These are phyloP conservation scores for Meandrusa payeni DNA, from an alignment of 2,888 invertebrate genomes.

Conservation along the genomic window DNA sequence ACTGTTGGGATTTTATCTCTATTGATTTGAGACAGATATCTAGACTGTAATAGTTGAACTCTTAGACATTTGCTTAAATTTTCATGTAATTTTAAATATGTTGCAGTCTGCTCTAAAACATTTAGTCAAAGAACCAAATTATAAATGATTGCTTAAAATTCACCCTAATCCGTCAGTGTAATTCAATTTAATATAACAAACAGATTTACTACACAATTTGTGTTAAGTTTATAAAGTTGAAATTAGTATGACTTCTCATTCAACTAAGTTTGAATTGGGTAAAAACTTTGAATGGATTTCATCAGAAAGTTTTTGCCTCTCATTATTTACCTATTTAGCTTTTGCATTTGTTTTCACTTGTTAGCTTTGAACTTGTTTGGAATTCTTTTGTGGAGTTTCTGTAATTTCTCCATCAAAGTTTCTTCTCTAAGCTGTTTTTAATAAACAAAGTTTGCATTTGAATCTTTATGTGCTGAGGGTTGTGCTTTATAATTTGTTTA, in stretches of 20 bases:
- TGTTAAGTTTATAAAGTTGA: slow-evolving; percentile 52
- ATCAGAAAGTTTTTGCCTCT: slow-evolving; percentile 58
- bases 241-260: slow-evolving; percentile 34
- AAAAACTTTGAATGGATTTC: slow-evolving; percentile 62
- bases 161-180: slow-evolving; percentile 8
- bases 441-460: slow-evolving; percentile 22
- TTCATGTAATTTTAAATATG: no score
- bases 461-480: slow-evolving; percentile 2
- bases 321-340: slow-evolving; percentile 61
- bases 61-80: no score
- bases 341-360: slow-evolving; percentile 51
- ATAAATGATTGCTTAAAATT: no score
- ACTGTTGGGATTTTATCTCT: no score
- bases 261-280: slow-evolving; percentile 50
- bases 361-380: slow-evolving; percentile 41
- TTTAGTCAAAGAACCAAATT: no score
- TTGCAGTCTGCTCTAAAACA: no score
- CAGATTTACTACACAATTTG: slow-evolving; percentile 38
- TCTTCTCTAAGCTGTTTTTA: slow-evolving; percentile 29
- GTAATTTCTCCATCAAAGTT: slow-evolving; percentile 45
- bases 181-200: slow-evolving; percentile 26
- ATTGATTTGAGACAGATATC: no score
- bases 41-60: no score
- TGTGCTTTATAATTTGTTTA: slow-evolving; percentile 12
- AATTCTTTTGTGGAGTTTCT: slow-evolving; percentile 50